Base-by-base conservation (phyloP, 2,797 vertebrate genomes). In the Tragopan temminckii region DNA sequence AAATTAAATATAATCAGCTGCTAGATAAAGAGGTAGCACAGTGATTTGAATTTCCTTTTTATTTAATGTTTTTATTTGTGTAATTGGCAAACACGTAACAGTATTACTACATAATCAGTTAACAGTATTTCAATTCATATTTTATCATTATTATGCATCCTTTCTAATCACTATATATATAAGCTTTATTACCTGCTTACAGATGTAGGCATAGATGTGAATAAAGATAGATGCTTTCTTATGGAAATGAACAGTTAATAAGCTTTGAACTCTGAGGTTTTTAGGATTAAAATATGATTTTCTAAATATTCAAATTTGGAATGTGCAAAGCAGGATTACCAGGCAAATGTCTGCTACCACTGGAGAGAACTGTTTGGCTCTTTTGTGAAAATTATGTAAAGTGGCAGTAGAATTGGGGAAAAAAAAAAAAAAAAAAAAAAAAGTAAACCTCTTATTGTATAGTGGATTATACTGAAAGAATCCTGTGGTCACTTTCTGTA, bases 261-360 rank as follows among this genome's bases (percentile, higher is more conserved):
- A 76, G n/a, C 81, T 85, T 90, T 92, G 72, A 96, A 82, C 18
- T 88, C 40, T 40, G 1, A 59, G 21, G 36, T 85, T 88, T 62
- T 35, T 80, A 95, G 16, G 13, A 4, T 84, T 88, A 75, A 79
- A 89, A 74, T 48, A 88, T 67, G 55, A 94, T 93, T 90, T 84
- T 8, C 5, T 27, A 52, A 79, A 67, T 84, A 90, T 64, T 69
- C 31, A 90, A 64, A 84, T 76, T 57, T 64, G 76, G 53, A 68
- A 62, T 13, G 14, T 35, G 20, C 36, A 79, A 79, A 88, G 12
- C 13, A 79, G 64, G 43, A 46, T 91, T 90, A 76, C 9, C 15
- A 75, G 17, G 35, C 4, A 93, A 83, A 92, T 85, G 27, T 66
- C 45, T 83, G 14, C 20, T 74, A 57, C 5, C 25, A 9, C 24